Percentiles rank a stretch among this genome's conserved stretches.
Evolutionary conservation across 2,797 vertebrate genomes (phyloP).

Genomic region (Xenentodon cancila): DNA sequence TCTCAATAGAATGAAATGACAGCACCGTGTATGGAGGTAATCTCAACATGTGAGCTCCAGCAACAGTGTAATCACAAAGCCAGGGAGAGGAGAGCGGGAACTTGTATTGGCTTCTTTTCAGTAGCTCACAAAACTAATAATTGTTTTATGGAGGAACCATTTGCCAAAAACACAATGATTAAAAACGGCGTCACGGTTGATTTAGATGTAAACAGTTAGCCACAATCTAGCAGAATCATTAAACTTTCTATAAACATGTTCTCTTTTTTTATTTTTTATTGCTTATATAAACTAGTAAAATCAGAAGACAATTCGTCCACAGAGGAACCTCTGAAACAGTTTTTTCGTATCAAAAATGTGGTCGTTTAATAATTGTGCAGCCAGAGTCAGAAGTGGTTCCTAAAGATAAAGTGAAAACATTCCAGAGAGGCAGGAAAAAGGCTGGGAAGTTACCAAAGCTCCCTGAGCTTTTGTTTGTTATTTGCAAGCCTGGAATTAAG

Average conservation of each 20-base stretch:
- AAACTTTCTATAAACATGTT: background rate
- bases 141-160: constrained; percentile 7
- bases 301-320: background rate
- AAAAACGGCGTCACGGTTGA: background rate
- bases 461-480: background rate
- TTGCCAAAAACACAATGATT: background rate
- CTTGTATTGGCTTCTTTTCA: constrained; percentile 41
- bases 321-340: constrained; percentile 3
- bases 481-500: background rate
- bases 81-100: constrained; percentile 34
- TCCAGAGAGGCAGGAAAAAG: background rate
- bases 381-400: background rate
- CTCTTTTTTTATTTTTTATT: background rate
- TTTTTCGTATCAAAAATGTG: background rate
- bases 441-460: background rate
- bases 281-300: background rate
- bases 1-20: constrained; percentile 75
- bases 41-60: constrained; percentile 71
- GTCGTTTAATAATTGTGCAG: background rate
- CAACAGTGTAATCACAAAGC: constrained; percentile 69
- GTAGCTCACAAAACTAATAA: constrained; percentile 28
- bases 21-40: constrained; percentile 56
- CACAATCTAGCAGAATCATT: background rate
- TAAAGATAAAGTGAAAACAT: background rate
- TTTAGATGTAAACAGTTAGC: background rate